Evolutionary conservation across 2,888 invertebrate genomes (phyloP), one percentile per base, ranked within the genome.

Genomic region (Dasysyrphus albostriatus): DNA sequence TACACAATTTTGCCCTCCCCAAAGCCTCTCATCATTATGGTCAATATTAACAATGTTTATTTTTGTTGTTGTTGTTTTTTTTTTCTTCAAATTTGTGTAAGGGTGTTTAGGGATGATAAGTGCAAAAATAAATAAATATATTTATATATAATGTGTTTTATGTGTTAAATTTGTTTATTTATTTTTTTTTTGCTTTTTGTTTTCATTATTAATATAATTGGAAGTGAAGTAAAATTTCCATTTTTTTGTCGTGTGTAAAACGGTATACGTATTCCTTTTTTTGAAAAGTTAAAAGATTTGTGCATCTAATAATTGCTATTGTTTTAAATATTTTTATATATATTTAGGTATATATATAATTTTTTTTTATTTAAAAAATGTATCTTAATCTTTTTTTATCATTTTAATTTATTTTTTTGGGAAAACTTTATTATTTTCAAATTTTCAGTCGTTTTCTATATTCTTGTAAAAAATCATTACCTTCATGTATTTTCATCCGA

Each of bases 261-360:
- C 76, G 80, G 84, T 81, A 85, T 77, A 81, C 69, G 56, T 61
- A 56, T 84, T 73, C 47, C 37, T n/a, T 49, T 69, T 59, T 58
- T 58, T 75, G 63, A 77, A 80, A 84, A 80, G 59, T 80, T 84
- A 67, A 75, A 78, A 82, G 69, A 87, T 83, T 87, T 87, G 87
- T 87, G 87, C 87, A 87, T 83, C 74, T 85, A 77, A 74, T 80
- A 82, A 78, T 87, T 79, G 83, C 78, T 87, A 83, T 83, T 83
- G 83, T 83, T 87, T 77, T 76, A 72, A 74, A 65, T 78, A 70
- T 47, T 77, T 19, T 73, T 61, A 63, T 61, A 59, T 82, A 75
- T 79, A 65, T 59, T 47, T 67, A 47, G 16, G 34, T 67, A 37
- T 49, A 49, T 42, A 54, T 42, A 70, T 56, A 54, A 32, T 12